phyloP scores from a whole-genome alignment of 1,140 invertebrate species.

The Heliconius melpomene region DNA sequence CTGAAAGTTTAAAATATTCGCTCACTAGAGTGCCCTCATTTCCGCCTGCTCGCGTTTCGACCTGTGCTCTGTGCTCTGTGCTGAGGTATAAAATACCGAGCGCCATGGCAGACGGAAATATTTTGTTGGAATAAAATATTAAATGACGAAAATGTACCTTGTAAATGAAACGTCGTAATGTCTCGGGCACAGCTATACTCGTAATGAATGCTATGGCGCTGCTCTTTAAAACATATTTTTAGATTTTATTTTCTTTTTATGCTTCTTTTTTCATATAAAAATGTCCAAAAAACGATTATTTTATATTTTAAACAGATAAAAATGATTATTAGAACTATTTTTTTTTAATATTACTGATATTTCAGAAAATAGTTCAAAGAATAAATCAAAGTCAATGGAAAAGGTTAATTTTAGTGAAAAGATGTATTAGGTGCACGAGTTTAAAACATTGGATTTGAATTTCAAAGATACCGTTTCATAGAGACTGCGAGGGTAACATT shows the following conservation, averaged over 20 bases:
- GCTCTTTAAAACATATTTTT: constrained; percentile 6
- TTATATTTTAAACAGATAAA: background rate
- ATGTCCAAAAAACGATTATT: background rate
- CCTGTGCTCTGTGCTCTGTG: constrained; percentile 9
- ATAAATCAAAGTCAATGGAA: background rate
- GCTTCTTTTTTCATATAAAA: background rate
- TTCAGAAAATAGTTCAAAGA: no score
- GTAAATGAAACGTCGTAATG: constrained; percentile 23
- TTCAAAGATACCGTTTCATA: constrained; percentile 22
- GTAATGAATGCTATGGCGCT: background rate
- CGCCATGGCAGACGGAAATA: constrained; percentile 29
- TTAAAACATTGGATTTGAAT: constrained; percentile 12
- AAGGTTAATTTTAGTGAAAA: background rate
- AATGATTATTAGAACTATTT: background rate
- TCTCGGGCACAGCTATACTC: background rate
- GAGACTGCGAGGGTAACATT: constrained; percentile 22
- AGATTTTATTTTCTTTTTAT: background rate
- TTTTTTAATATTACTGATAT: no score
- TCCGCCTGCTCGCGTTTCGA: constrained; percentile 31
- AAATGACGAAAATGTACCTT: constrained; percentile 33
- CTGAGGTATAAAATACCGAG: constrained; percentile 31
- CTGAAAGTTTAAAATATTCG: constrained; percentile 39
- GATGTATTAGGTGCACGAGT: background rate
- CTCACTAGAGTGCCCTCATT: constrained; percentile 30
- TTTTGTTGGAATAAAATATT: constrained; percentile 34